phyloP scores from a whole-genome alignment of 2,888 invertebrate genomes.

The Thereva unica region DNA sequence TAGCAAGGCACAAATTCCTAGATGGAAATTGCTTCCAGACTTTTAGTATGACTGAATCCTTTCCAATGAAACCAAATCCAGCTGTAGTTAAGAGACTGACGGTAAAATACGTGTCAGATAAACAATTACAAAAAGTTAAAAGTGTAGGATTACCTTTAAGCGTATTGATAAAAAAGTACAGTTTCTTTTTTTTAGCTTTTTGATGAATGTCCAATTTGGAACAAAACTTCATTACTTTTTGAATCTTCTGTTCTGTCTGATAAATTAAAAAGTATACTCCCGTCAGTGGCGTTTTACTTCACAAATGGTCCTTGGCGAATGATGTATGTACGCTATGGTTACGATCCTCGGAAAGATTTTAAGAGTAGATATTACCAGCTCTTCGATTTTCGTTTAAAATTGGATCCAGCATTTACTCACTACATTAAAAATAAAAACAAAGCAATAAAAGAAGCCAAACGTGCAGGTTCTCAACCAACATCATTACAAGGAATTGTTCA shows the following conservation, averaged over 20 bases:
- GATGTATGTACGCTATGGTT: slow-evolving; percentile 88
- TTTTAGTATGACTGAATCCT: slow-evolving; percentile 65
- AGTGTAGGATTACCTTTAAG: slow-evolving; percentile 52
- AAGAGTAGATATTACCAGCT: slow-evolving; percentile 83
- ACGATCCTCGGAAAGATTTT: slow-evolving; percentile 85
- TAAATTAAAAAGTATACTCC: slow-evolving; percentile 76
- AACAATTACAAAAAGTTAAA: slow-evolving; percentile 60
- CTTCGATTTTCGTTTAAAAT: slow-evolving; percentile 74
- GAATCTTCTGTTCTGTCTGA: slow-evolving; percentile 65
- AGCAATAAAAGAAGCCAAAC: slow-evolving; percentile 4
- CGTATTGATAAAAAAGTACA: background rate
- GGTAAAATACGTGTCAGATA: slow-evolving; percentile 57
- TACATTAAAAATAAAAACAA: slow-evolving; percentile 25
- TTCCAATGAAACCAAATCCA: slow-evolving; percentile 68
- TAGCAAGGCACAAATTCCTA: slow-evolving; percentile 61
- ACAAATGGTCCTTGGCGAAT: slow-evolving; percentile 90
- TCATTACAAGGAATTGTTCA: slow-evolving; percentile 47
- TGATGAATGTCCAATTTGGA: slow-evolving; percentile 88
- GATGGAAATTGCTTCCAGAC: slow-evolving; percentile 66
- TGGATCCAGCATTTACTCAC: slow-evolving; percentile 53
- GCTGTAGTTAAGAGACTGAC: slow-evolving; percentile 63
- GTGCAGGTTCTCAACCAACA: slow-evolving; percentile 6
- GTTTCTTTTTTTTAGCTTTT: slow-evolving; percentile 66
- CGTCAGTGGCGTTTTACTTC: slow-evolving; percentile 83
- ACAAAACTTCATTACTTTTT: slow-evolving; percentile 73